Evolutionary conservation across 2,113 vertebrate species (phyloP).

Genomic region (Kobus ellipsiprymnus): DNA sequence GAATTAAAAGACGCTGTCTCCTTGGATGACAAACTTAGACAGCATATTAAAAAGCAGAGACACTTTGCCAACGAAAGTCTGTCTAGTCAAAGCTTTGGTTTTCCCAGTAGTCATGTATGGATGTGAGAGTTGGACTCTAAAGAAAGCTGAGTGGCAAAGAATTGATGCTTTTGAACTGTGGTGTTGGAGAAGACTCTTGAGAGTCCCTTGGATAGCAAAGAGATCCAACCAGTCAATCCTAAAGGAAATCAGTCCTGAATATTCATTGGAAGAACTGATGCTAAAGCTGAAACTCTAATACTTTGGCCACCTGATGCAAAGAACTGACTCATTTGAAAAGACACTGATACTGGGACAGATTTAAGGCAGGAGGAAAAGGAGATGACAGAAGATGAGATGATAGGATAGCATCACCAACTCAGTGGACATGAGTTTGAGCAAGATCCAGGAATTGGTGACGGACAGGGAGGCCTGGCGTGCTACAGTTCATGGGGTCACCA

Average conservation of each 20-base stretch:
- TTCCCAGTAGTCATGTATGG: background rate
- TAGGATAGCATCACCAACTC: background rate
- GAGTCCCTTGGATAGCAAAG: background rate
- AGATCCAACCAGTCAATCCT: background rate
- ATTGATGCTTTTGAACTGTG: background rate
- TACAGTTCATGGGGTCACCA: accelerated
- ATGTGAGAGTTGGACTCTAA: background rate
- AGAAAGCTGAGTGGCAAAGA: background rate
- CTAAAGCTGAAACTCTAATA: background rate
- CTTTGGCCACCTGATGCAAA: background rate
- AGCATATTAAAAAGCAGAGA: background rate
- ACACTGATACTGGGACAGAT: background rate
- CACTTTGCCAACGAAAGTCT: background rate
- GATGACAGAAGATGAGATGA: background rate
- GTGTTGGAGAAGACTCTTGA: background rate
- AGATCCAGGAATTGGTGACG: background rate
- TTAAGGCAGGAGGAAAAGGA: background rate
- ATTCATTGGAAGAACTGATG: background rate
- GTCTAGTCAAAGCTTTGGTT: background rate
- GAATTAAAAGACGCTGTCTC: background rate
- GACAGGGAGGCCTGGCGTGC: background rate
- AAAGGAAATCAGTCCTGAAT: background rate
- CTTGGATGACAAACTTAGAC: background rate
- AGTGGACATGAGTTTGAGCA: background rate
- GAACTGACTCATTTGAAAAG: background rate